These are phyloP conservation scores for Melanotaenia duboulayi DNA, from an alignment of 2,113 vertebrate genomes.

Conservation along the genomic window DNA sequence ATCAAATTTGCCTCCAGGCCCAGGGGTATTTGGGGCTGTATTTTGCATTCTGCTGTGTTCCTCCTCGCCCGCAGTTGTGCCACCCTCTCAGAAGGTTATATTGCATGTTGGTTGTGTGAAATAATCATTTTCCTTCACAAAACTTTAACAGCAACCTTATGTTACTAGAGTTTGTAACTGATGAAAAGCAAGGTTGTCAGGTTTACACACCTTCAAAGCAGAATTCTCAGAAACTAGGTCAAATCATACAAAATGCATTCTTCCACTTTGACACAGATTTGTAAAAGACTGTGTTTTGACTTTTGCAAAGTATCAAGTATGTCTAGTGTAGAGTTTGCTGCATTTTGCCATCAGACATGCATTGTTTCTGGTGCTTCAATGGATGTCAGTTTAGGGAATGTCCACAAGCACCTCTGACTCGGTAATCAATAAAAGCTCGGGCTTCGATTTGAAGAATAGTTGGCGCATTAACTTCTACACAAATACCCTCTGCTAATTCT, in stretches of 20 bases:
- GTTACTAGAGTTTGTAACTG: conserved; percentile 41
- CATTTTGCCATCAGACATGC: conserved; percentile 16
- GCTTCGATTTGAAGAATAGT: conserved; percentile 63
- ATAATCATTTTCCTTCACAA: conserved; percentile 52
- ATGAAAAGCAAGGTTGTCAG: conserved; percentile 41
- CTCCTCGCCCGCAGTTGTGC: conserved; percentile 67
- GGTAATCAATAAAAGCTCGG: conserved; percentile 59
- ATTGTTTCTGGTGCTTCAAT: not conserved
- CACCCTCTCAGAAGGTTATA: conserved; percentile 72
- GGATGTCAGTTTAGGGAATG: conserved; percentile 45
- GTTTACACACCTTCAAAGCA: conserved; percentile 32
- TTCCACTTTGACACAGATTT: conserved; percentile 25
- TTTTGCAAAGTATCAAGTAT: conserved; percentile 10
- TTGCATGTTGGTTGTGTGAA: conserved; percentile 69
- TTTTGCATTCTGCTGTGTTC: conserved; percentile 80
- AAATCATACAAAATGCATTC: conserved; percentile 38
- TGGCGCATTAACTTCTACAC: conserved; percentile 58
- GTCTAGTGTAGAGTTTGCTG: conserved; percentile 34
- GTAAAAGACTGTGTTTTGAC: conserved; percentile 19
- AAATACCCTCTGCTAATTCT: conserved; percentile 70
- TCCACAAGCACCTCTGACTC: conserved; percentile 56
- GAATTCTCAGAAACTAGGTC: conserved; percentile 5
- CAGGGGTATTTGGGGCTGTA: conserved; percentile 80
- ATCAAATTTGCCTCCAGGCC: conserved; percentile 84
- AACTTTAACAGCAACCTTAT: conserved; percentile 37